Conservation (phyloP, 2,888 invertebrate genomes). For the Ptilodon capucinus region DNA sequence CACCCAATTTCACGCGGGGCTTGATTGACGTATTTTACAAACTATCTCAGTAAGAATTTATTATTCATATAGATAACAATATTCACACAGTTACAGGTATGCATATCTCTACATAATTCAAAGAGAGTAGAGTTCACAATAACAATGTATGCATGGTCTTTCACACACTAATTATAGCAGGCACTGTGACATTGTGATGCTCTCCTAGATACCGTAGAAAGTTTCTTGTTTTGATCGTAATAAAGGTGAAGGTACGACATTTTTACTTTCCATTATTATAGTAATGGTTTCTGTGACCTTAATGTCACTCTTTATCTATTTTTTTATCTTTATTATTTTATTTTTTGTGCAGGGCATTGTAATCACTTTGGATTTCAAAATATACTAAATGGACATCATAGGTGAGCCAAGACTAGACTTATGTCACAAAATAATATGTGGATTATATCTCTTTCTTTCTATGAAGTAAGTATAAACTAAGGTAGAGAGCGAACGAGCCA, state of each 20-base stretch:
- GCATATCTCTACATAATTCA: neutral
- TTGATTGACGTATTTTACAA: no score
- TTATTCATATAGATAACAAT: no score
- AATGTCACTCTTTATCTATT: neutral
- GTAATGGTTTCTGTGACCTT: neutral
- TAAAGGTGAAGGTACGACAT: conserved; percentile 14
- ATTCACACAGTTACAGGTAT: neutral
- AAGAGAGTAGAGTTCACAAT: neutral
- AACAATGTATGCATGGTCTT: conserved; percentile 27
- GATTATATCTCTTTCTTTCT: no score
- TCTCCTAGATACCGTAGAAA: conserved; percentile 31
- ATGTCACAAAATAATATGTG: no score
- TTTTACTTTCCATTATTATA: conserved; percentile 18
- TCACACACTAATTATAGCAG: conserved; percentile 32
- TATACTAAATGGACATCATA: no score
- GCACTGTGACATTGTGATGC: conserved; percentile 21
- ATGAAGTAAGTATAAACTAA: no score
- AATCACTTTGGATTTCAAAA: no score
- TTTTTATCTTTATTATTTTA: neutral
- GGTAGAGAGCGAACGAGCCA: no score
- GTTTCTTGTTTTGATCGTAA: conserved; percentile 14
- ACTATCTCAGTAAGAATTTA: no score
- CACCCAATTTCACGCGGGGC: no score
- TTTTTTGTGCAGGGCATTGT: neutral
- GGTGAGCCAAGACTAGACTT: no score